phyloP scores from a whole-genome alignment of 92 coral and sea anemone species.

The Heteractis magnifica region DNA sequence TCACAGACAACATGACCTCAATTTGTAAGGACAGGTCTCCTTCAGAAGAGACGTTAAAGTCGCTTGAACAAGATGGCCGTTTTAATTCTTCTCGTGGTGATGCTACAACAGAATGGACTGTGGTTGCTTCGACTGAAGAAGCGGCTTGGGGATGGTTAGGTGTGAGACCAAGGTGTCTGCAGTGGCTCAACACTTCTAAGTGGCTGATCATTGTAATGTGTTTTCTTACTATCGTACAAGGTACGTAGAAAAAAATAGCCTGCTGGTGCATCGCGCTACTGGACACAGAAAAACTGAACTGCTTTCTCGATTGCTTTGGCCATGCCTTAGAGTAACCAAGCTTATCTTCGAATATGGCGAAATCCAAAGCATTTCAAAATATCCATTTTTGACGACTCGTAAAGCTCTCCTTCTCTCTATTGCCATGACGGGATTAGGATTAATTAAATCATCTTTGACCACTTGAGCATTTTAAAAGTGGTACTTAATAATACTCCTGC shows the following conservation, averaged over 20 bases:
- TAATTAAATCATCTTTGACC: too few relatives aligned
- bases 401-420: too few relatives aligned
- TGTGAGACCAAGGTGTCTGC: constrained; percentile 20
- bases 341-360: not conserved
- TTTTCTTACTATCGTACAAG: constrained; percentile 19
- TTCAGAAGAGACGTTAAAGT: not conserved
- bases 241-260: not conserved
- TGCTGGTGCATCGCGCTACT: not conserved
- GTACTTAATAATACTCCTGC: not conserved
- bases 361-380: not conserved
- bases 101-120: not conserved
- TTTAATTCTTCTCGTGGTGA: not conserved
- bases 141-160: constrained; percentile 54
- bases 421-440: too few relatives aligned
- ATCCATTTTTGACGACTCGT: too few relatives aligned
- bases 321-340: too few relatives aligned
- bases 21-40: constrained; percentile 3
- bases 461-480: not conserved
- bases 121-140: not conserved
- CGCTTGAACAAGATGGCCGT: constrained; percentile 4
- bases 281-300: not conserved
- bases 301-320: not conserved
- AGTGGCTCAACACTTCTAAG: constrained; percentile 28
- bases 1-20: not conserved
- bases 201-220: constrained; percentile 16